Evolutionary conservation across 2,113 vertebrate genomes (phyloP).

Genomic region (Tringa solitaria): DNA sequence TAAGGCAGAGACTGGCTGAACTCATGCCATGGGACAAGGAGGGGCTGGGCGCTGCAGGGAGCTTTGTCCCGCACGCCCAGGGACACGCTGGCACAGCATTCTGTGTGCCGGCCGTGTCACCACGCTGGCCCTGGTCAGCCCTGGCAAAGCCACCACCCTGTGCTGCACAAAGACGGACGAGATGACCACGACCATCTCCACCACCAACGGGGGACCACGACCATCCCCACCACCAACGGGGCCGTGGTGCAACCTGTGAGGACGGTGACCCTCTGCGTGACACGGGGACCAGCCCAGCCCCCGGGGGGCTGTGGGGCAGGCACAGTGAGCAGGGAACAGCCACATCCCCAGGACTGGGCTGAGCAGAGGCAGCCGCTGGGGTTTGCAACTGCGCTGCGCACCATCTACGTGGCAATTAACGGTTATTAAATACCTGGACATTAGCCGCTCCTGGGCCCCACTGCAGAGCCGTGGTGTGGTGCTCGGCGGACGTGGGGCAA

Average conservation of each 20-base stretch:
- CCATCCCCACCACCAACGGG: not conserved
- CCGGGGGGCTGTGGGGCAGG: accelerated
- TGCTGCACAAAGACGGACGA: not conserved
- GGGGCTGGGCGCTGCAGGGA: not conserved
- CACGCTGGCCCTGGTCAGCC: accelerated
- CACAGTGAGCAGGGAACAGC: not conserved
- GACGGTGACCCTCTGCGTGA: not conserved
- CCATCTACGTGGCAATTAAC: accelerated
- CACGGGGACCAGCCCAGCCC: not conserved
- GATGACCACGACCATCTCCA: not conserved
- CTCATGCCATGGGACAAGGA: not conserved
- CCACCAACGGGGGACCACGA: too few relatives aligned
- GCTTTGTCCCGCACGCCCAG: accelerated
- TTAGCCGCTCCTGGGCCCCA: not conserved
- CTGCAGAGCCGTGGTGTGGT: not conserved
- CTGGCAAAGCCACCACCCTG: not conserved
- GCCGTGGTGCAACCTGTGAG: not conserved
- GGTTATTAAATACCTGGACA: not conserved
- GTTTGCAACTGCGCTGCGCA: not conserved
- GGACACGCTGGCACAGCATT: not conserved
- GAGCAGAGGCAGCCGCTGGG: not conserved
- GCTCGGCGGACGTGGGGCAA: not conserved
- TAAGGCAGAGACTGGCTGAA: not conserved
- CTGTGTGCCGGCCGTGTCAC: not conserved
- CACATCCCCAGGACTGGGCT: not conserved